Base-by-base conservation (phyloP, 1,140 invertebrate species). In the Cyrtorhinus lividipennis region DNA sequence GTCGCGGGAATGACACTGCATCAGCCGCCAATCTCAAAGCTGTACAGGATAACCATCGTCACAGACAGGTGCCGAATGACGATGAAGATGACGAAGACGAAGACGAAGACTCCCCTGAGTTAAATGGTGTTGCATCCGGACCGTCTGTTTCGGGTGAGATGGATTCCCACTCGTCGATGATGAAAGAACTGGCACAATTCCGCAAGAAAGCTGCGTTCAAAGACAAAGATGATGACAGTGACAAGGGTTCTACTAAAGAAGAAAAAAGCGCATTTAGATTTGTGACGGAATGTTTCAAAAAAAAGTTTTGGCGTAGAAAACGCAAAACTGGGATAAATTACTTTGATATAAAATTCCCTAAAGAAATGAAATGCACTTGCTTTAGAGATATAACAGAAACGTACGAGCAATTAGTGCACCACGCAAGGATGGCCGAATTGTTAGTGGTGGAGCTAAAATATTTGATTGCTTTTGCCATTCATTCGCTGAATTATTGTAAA, bases 391-490 rank as follows among this genome's bases (percentile, higher is more conserved):
- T 59, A 2, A 18, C 58, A 10, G 58, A 59, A 27, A 30, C 24
- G 27, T 59, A 30, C 25, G 58, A 59, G 23, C 58, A 59, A 59
- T 30, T 59, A 8, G 58, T 59, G 27, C 58, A 59, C 26, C 58
- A 59, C 26, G 58, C 58, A 13, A n/a, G 27, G 18, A 59, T 27
- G 27, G 58, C 58, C 1, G 58, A 59, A 26, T 23, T 59, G 13
- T 25, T 30, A n/a, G 58, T 59, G n/a, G n/a, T 30, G 15, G 58
- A 59, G 22, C 27, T 59, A 18, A 59, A 59, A 23, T 59, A 59
- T 18, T n/a, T 59, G 13, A 59, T 59, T 13, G 58, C 58, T n/a
- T 59, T 59, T 30, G 58, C 58, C 1, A 27, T 59, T 18, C 58
- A 59, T 59, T 59, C 58, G 10, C 15, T 59, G n/a, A 59, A 59